Percentiles rank a stretch among this genome's conserved stretches.
Evolutionary conservation across 53 echinoderm and acorn worm species (phyloP).

Genomic region (Echinometra lucunter): DNA sequence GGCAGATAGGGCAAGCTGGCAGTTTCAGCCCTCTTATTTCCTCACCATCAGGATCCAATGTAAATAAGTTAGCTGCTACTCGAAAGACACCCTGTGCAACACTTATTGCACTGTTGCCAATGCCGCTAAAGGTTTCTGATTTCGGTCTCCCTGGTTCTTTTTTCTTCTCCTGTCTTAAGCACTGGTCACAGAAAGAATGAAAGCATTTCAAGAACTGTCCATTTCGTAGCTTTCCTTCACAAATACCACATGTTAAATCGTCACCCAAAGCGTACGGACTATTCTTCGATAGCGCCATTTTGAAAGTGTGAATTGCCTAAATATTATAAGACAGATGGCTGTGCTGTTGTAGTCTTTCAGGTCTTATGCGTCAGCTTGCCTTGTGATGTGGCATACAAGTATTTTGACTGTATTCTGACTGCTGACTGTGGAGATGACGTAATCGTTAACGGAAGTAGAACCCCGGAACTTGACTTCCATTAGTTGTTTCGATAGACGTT

Average conservation of each 20-base stretch:
- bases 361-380: not conserved
- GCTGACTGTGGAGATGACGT: conserved; percentile 11
- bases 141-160: conserved; percentile 29
- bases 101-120: conserved; percentile 64
- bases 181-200: conserved; percentile 61
- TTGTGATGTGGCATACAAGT: not conserved
- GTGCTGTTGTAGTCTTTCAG: not conserved
- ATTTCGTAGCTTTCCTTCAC: conserved; percentile 52
- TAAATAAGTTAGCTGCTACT: conserved; percentile 51
- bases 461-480: conserved; percentile 14
- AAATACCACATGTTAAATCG: conserved; percentile 48
- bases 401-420: not conserved
- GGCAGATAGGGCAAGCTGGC: conserved; percentile 54
- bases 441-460: conserved; percentile 21
- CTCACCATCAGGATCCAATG: conserved; percentile 48
- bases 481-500: conserved; percentile 15
- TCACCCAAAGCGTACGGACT: not conserved
- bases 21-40: conserved; percentile 40
- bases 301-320: not conserved
- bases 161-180: conserved; percentile 51
- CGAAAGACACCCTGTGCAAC: conserved; percentile 65
- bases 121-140: conserved; percentile 24
- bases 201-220: conserved; percentile 66
- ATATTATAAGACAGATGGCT: not conserved
- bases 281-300: conserved; percentile 60